phyloP scores from a whole-genome alignment of 2,113 vertebrate genomes.

The Atractosteus spatula region DNA sequence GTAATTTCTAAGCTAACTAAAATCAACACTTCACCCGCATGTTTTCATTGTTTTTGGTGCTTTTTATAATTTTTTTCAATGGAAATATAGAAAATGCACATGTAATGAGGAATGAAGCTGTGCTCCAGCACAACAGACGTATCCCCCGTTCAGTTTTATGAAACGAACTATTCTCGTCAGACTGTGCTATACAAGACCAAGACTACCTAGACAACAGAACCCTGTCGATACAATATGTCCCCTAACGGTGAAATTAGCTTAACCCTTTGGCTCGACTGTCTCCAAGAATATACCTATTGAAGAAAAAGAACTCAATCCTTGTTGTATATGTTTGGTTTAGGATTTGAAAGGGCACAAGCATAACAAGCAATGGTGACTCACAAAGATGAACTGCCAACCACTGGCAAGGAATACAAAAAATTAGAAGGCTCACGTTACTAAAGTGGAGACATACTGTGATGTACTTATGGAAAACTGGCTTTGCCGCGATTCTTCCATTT shows the following conservation, averaged over 20 bases:
- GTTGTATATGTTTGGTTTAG: conserved; percentile 9
- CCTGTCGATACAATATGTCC: conserved; percentile 46
- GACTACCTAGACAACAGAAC: conserved; percentile 67
- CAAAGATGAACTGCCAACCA: too few species aligned
- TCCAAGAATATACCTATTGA: conserved; percentile 37
- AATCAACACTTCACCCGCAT: conserved; percentile 47
- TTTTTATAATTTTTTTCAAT: neutral
- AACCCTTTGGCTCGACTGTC: conserved; percentile 70
- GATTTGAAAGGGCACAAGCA: too few species aligned
- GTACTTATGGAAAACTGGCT: too few species aligned
- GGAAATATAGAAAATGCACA: neutral
- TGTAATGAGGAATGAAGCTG: neutral
- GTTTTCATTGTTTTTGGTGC: neutral
- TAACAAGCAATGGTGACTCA: too few species aligned
- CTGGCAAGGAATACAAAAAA: too few species aligned
- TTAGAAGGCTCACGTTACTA: too few species aligned
- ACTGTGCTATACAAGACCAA: conserved; percentile 64
- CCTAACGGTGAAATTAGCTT: conserved; percentile 44
- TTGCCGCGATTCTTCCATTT: too few species aligned
- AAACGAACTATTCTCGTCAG: conserved; percentile 50
- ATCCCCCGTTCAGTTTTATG: conserved; percentile 41
- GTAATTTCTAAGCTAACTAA: conserved; percentile 77
- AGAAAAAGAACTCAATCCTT: conserved; percentile 63
- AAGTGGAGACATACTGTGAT: too few species aligned
- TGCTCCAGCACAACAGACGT: too few species aligned